A percentile compares a stretch with the other conserved stretches of the same genome.
These are phyloP conservation scores for Drosophila nigrodunni DNA, from an alignment of 1,140 invertebrate species.

Conservation along the genomic window DNA sequence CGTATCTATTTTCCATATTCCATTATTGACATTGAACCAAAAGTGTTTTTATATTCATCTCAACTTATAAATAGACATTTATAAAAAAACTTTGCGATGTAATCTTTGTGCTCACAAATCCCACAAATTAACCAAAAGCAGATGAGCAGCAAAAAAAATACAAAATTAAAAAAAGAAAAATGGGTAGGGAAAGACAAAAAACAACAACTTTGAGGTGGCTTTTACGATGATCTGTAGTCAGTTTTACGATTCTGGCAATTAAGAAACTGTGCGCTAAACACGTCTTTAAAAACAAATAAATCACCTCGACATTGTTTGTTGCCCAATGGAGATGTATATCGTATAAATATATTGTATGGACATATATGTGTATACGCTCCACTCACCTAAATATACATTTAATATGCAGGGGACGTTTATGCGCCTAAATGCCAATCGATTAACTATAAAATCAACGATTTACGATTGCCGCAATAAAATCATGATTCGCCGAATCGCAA, in stretches of 20 bases:
- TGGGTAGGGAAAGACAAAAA: neutral
- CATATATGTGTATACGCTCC: conserved; percentile 5
- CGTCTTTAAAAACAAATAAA: conserved; percentile 82
- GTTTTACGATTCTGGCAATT: conserved; percentile 67
- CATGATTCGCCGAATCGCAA: conserved; percentile 50
- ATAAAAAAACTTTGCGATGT: conserved; percentile 9
- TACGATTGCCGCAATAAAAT: conserved; percentile 71
- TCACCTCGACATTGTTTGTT: conserved; percentile 57
- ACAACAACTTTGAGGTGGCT: conserved; percentile 19
- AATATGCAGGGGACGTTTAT: conserved; percentile 73
- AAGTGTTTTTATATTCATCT: conserved; percentile 21
- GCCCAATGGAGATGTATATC: conserved; percentile 29
- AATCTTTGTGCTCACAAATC: conserved; percentile 6
- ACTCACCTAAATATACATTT: conserved; percentile 40
- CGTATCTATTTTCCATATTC: conserved; percentile 48
- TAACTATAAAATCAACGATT: conserved; percentile 75
- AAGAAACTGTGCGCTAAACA: conserved; percentile 66
- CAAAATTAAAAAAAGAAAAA: conserved; percentile 1
- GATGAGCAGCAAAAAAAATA: neutral
- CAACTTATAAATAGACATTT: conserved; percentile 11
- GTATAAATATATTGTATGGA: conserved; percentile 19
- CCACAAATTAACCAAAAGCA: neutral
- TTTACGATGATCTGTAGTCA: conserved; percentile 59
- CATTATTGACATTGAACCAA: conserved; percentile 35
- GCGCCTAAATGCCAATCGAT: conserved; percentile 71